Conservation (phyloP, 2,113 vertebrate species). For the Amphilophus citrinellus region DNA sequence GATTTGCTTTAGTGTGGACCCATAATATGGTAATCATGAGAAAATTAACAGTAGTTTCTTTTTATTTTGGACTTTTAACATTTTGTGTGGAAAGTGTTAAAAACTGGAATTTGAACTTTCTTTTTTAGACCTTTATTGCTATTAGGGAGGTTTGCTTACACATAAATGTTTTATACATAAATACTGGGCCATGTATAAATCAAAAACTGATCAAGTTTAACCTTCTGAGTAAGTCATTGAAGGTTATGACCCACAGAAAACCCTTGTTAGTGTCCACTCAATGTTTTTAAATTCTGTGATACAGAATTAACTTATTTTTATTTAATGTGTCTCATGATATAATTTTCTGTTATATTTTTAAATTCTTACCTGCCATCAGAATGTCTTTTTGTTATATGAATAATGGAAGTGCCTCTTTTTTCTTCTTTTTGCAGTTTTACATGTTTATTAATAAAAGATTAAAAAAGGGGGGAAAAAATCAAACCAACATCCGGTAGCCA, state of each 20-base stretch:
- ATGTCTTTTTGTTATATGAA: no score
- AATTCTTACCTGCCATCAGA: no score
- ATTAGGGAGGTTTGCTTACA: accelerated
- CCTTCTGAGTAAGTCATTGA: background rate
- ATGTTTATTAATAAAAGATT: no score
- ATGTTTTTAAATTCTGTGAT: no score
- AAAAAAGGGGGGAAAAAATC: no score
- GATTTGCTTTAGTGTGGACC: background rate
- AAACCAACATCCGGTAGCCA: background rate
- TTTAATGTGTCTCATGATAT: background rate
- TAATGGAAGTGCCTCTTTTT: no score
- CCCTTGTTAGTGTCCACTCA: background rate
- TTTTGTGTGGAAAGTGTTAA: background rate
- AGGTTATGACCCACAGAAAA: background rate
- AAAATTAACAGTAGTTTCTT: background rate
- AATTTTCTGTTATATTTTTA: no score
- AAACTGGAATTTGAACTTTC: no score
- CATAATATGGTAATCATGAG: accelerated
- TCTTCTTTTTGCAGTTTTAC: no score
- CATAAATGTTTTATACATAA: background rate
- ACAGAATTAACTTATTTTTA: accelerated
- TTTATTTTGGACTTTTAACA: background rate
- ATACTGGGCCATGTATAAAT: background rate
- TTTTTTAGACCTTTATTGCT: background rate
- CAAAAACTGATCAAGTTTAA: background rate